A percentile compares a stretch with the other conserved stretches of the same genome.
Conservation (phyloP, 2,113 vertebrate genomes). For the Protobothrops mucrosquamatus region DNA sequence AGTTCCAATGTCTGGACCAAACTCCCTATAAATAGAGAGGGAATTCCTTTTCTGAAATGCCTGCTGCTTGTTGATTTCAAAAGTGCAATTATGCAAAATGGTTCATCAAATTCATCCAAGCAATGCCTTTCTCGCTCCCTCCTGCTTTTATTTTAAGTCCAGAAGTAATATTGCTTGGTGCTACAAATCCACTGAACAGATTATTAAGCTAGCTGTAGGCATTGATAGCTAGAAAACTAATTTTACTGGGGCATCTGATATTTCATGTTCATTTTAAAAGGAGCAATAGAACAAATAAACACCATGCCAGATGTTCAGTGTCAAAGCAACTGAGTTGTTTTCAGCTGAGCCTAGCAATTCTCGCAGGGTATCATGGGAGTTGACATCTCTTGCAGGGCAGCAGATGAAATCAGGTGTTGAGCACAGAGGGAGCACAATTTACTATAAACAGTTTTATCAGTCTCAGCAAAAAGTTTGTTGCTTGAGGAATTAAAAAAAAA, state of each 20-base stretch:
- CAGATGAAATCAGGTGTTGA: constrained; percentile 78
- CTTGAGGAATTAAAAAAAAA: constrained; percentile 54
- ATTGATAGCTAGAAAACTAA: constrained; percentile 53
- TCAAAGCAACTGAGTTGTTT: constrained; percentile 62
- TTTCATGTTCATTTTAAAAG: constrained; percentile 64
- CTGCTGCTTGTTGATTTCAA: constrained; percentile 39
- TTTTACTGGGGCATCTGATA: constrained; percentile 55
- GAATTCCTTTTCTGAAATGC: constrained; percentile 22
- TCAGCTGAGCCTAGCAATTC: constrained; percentile 81
- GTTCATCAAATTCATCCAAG: constrained; percentile 37
- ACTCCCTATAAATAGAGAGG: not conserved
- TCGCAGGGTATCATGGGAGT: constrained; percentile 69
- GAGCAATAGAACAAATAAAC: constrained; percentile 60
- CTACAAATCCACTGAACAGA: constrained; percentile 33
- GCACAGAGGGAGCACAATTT: constrained; percentile 66
- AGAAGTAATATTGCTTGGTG: constrained; percentile 28
- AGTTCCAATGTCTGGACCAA: not conserved
- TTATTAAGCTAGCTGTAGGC: constrained; percentile 39
- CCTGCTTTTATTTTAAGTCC: constrained; percentile 29
- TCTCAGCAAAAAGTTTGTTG: constrained; percentile 79
- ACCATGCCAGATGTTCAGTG: constrained; percentile 72
- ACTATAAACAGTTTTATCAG: constrained; percentile 60
- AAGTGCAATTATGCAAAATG: constrained; percentile 34
- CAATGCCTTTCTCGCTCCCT: not conserved
- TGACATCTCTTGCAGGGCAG: constrained; percentile 64